Evolutionary conservation across 2,888 invertebrate genomes (phyloP).

Genomic region (Hypselothyrea guttata): DNA sequence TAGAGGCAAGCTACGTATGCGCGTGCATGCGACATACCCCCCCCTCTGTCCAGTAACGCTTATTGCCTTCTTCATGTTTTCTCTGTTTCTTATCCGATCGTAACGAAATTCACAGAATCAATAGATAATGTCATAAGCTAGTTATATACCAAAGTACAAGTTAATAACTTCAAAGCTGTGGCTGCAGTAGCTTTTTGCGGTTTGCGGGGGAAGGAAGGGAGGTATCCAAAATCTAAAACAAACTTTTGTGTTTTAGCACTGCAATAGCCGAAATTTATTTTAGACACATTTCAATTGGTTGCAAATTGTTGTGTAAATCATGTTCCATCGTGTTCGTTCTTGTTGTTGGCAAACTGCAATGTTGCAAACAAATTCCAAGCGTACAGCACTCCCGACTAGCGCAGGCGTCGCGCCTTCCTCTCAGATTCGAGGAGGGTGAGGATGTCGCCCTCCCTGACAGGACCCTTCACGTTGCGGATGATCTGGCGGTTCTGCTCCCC

Average conservation of each 20-base stretch:
- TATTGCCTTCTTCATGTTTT: too few species aligned
- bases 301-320: conserved; percentile 26
- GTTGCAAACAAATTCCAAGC: conserved; percentile 31
- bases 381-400: conserved; percentile 81
- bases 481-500: conserved; percentile 98
- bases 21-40: too few species aligned
- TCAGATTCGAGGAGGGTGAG: conserved; percentile 99
- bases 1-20: too few species aligned
- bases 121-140: too few species aligned
- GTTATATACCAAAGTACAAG: too few species aligned
- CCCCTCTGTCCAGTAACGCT: too few species aligned
- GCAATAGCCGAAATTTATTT: conserved; percentile 62
- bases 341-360: conserved; percentile 80
- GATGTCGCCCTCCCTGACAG: conserved; percentile 99
- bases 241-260: conserved; percentile 47
- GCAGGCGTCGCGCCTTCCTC: conserved; percentile 99
- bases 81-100: too few species aligned
- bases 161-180: too few species aligned
- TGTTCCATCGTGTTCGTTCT: conserved; percentile 87
- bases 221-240: too few species aligned
- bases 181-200: too few species aligned
- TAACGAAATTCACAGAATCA: too few species aligned
- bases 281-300: conserved; percentile 51
- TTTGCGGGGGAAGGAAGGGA: too few species aligned
- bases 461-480: conserved; percentile 99